Evolutionary conservation across 2,113 vertebrate species (phyloP).

Genomic region (Lophura nycthemera): DNA sequence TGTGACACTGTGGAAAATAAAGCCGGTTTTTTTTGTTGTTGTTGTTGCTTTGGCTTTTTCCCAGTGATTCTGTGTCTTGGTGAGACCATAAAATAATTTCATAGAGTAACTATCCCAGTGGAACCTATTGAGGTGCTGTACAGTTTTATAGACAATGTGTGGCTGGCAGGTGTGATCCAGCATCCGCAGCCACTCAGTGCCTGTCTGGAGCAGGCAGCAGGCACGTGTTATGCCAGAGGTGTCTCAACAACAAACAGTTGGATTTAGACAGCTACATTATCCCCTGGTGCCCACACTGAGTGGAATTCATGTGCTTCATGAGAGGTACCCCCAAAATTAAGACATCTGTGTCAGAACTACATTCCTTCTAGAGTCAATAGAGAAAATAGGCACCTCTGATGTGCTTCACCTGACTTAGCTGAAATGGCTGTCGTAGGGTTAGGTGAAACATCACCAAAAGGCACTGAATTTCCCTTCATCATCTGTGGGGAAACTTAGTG

Average conservation of each 20-base stretch:
- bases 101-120: neutral
- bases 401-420: neutral
- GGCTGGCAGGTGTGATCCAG: constrained; percentile 16
- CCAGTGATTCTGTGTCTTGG: neutral
- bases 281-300: neutral
- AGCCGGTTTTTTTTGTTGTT: neutral
- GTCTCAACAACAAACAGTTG: neutral
- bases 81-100: neutral
- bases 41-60: neutral
- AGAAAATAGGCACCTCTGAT: neutral
- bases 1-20: neutral
- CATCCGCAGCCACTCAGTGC: neutral
- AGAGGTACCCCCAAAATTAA: neutral
- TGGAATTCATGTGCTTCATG: neutral
- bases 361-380: neutral
- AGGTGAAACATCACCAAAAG: neutral
- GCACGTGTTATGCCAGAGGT: constrained; percentile 52
- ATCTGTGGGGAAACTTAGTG: neutral
- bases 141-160: neutral
- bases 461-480: neutral
- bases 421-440: neutral
- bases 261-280: constrained; percentile 10
- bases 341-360: neutral
- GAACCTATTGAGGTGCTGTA: neutral
- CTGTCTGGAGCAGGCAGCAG: neutral